Evolutionary conservation across 2,797 vertebrate species (phyloP).

Genomic region (Amblyraja radiata): DNA sequence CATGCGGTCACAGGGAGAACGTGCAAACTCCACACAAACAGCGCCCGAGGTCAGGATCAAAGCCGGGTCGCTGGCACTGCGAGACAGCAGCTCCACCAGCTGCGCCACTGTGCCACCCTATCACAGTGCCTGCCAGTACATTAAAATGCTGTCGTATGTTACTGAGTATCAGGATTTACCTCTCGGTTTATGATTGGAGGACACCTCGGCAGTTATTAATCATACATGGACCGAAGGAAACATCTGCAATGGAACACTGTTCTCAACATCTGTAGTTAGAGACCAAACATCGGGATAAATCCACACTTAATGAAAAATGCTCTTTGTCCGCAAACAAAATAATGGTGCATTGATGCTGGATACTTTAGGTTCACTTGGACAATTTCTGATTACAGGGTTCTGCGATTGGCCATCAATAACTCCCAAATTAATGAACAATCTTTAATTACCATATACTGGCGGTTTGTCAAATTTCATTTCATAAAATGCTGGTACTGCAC

Average conservation of each 20-base stretch:
- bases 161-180: neutral
- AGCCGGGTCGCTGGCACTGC: no score
- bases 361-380: constrained; percentile 11
- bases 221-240: neutral
- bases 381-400: constrained; percentile 32
- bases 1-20: no score
- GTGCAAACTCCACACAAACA: no score
- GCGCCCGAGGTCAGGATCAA: no score
- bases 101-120: no score
- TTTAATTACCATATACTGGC: constrained; percentile 38
- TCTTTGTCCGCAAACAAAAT: neutral
- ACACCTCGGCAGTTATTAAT: neutral
- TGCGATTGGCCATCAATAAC: constrained; percentile 30
- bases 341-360: neutral
- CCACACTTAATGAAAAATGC: no score
- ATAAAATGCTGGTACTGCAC: constrained; percentile 35
- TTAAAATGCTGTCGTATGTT: neutral
- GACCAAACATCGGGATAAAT: neutral
- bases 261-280: neutral
- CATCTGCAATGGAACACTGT: neutral
- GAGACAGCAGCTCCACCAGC: no score
- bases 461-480: constrained; percentile 38
- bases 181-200: neutral
- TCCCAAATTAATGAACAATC: constrained; percentile 37
- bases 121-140: neutral